phyloP scores from a whole-genome alignment of 2,888 invertebrate genomes.

The Magallana nippona region DNA sequence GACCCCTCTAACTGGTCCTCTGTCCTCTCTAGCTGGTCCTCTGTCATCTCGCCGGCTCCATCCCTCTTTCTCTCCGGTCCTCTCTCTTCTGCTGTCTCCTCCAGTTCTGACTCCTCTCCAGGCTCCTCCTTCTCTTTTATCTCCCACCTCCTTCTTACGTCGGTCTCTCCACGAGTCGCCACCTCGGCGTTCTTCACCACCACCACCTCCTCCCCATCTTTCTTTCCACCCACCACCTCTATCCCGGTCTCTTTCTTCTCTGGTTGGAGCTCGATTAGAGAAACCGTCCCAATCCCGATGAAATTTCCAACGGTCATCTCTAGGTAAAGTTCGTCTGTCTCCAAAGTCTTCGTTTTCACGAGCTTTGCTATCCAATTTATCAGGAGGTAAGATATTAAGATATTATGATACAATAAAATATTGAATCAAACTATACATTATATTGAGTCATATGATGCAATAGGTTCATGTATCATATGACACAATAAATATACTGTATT shows the following conservation, averaged over 20 bases:
- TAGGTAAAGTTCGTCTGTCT: constrained; percentile 54
- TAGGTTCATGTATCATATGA: no score
- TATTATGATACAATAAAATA: no score
- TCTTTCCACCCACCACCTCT: constrained; percentile 44
- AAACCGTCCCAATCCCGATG: constrained; percentile 46
- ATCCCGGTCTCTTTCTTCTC: constrained; percentile 48
- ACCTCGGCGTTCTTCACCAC: constrained; percentile 54
- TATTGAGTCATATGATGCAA: no score
- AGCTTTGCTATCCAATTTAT: background rate
- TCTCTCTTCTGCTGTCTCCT: constrained; percentile 52
- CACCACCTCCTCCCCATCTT: constrained; percentile 46
- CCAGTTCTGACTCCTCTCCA: constrained; percentile 45
- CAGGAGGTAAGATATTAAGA: no score
- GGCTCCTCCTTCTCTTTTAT: constrained; percentile 52
- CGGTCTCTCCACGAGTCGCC: constrained; percentile 48
- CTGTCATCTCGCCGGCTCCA: constrained; percentile 45
- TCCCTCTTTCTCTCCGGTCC: constrained; percentile 31
- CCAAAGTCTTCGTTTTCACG: constrained; percentile 36
- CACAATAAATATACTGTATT: no score
- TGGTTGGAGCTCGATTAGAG: constrained; percentile 40
- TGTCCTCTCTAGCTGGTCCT: constrained; percentile 9
- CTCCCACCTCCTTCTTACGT: constrained; percentile 47
- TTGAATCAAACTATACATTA: no score
- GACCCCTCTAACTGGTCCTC: constrained; percentile 34
- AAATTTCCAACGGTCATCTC: constrained; percentile 49